Base-by-base conservation (phyloP, 2,888 invertebrate genomes). In the Phortica magna region DNA sequence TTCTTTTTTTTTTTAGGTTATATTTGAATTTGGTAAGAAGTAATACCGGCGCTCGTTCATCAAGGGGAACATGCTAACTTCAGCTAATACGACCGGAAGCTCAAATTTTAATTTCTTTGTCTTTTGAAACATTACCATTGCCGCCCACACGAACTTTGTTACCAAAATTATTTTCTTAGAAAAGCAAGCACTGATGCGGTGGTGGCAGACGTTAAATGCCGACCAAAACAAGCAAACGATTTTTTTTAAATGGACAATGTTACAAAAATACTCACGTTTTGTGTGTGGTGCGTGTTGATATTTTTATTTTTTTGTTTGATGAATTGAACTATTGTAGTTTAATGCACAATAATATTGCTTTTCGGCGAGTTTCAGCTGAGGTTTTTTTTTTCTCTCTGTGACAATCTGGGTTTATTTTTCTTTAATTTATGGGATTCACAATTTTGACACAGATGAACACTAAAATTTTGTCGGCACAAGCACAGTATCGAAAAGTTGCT, bases 301-400 rank as follows among this genome's bases (percentile, higher is more conserved):
- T 55, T 1, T 55, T 1, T 55, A 17, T 55, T 19, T 14, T 65
- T 53, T 17, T 68, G 59, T n/a, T 59, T 59, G 22, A 4, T 61
- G 61, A 22, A 12, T 61, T 61, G 61, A 61, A 61, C 61, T 61
- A 19, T 61, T 19, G 22, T 61, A 19, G 61, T 61, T 61, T 84
- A 85, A 83, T 82, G 85, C 84, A 85, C 85, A 81, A 77, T 76
- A 77, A 76, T 84, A 84, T 84, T 84, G 85, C 83, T 84, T 84
- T 76, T 83, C 42, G 61, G n/a, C 12, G 12, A 43, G 80, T 85
- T 85, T 81, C 82, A 82, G 78, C 77, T 65, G 48, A 64, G 42
- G 19, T 64, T 64, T n/a, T 78, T 82, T 76, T 77, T 70, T 76
- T 77, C 74, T 80, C 70, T 61, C 79, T 83, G 79, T 80, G 83